These are phyloP conservation scores for Lumbricus terrestris DNA, from an alignment of 2,888 invertebrate species.

Conservation along the genomic window DNA sequence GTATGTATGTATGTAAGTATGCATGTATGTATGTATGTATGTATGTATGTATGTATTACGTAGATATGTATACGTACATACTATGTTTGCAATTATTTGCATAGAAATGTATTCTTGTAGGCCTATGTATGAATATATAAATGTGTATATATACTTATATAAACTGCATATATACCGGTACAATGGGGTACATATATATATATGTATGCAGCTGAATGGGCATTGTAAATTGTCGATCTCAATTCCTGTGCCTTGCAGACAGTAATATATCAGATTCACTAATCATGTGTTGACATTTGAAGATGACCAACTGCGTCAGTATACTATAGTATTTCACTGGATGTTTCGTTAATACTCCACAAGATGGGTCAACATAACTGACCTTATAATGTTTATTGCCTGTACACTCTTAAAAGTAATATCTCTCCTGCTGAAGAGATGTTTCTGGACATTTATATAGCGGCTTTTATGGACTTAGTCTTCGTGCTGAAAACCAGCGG, in stretches of 20 bases:
- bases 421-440: not conserved
- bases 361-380: not conserved
- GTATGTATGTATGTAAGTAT: slow-evolving; percentile 21
- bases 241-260: not conserved
- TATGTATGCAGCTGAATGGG: no score
- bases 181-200: no score
- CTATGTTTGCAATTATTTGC: no score
- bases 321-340: not conserved
- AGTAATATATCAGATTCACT: not conserved
- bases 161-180: no score
- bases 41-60: slow-evolving; percentile 18
- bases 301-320: not conserved
- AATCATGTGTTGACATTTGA: not conserved
- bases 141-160: no score
- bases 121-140: no score
- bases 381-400: not conserved
- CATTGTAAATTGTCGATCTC: not conserved
- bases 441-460: not conserved
- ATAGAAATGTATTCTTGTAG: no score
- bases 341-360: not conserved
- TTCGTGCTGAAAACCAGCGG: not conserved
- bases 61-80: no score
- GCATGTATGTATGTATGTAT: slow-evolving; percentile 20
- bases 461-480: not conserved
- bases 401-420: not conserved